A percentile compares a stretch with the other conserved stretches of the same genome.
Conservation (phyloP, 2,113 vertebrate genomes). For the Gambusia holbrooki region DNA sequence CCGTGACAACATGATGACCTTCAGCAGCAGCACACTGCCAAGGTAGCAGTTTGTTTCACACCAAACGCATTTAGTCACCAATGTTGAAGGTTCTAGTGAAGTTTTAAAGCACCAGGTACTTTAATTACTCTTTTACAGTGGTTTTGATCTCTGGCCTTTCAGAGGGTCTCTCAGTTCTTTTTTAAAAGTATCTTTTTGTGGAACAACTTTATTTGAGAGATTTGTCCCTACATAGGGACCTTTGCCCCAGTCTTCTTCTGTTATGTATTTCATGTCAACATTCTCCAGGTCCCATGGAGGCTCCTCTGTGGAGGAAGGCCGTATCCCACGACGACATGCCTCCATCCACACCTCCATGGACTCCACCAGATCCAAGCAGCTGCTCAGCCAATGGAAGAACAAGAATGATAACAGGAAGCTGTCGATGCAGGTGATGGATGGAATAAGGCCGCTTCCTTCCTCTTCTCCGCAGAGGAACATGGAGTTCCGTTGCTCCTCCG, state of each 20-base stretch:
- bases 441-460: slow-evolving; percentile 77
- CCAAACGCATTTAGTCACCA: neutral
- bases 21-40: slow-evolving; percentile 97
- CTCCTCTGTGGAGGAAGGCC: slow-evolving; percentile 87
- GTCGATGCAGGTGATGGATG: slow-evolving; percentile 92
- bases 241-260: neutral
- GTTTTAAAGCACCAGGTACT: too few species aligned
- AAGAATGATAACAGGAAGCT: slow-evolving; percentile 93
- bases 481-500: slow-evolving; percentile 90
- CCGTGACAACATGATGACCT: slow-evolving; percentile 96
- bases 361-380: slow-evolving; percentile 93
- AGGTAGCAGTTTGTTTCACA: slow-evolving; percentile 45
- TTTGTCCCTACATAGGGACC: neutral
- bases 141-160: too few species aligned
- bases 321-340: slow-evolving; percentile 87
- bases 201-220: too few species aligned
- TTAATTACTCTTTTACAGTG: too few species aligned
- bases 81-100: too few species aligned
- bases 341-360: slow-evolving; percentile 95
- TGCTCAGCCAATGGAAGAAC: slow-evolving; percentile 96
- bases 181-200: too few species aligned
- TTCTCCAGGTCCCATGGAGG: slow-evolving; percentile 81
- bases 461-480: slow-evolving; percentile 91
- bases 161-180: too few species aligned
- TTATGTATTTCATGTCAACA: too few species aligned